Conservation (phyloP, 2,113 vertebrate species). For the Cettia cetti region DNA sequence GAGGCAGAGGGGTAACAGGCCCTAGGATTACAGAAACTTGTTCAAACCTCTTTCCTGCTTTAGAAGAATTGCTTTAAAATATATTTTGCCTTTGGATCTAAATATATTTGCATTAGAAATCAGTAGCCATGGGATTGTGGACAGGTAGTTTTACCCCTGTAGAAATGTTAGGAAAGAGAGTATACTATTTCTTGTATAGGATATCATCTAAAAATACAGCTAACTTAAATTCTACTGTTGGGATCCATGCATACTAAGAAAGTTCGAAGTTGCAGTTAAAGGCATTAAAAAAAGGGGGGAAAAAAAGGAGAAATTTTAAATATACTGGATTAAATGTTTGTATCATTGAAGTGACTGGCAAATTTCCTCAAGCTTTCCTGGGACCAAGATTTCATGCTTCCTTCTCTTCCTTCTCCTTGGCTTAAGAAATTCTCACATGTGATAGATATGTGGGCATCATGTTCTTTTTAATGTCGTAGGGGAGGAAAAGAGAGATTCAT, state of each 20-base stretch:
- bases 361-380: neutral
- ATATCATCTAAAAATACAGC: neutral
- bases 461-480: neutral
- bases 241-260: neutral
- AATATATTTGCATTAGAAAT: conserved; percentile 16
- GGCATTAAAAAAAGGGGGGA: accelerated
- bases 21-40: conserved; percentile 13
- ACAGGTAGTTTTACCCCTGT: neutral
- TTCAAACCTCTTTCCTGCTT: conserved; percentile 28
- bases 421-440: neutral
- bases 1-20: conserved; percentile 31
- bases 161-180: neutral
- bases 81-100: conserved; percentile 23
- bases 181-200: neutral
- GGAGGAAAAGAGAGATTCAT: neutral
- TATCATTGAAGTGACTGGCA: neutral
- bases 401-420: neutral
- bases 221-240: neutral
- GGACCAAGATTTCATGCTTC: neutral
- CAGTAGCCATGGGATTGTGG: neutral
- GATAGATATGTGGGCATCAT: neutral
- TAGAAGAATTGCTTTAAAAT: conserved; percentile 35
- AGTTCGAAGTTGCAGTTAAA: neutral
- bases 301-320: neutral
- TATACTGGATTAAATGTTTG: neutral